Evolutionary conservation across 2,797 vertebrate species (phyloP).

Genomic region (Enteromius radiatus): DNA sequence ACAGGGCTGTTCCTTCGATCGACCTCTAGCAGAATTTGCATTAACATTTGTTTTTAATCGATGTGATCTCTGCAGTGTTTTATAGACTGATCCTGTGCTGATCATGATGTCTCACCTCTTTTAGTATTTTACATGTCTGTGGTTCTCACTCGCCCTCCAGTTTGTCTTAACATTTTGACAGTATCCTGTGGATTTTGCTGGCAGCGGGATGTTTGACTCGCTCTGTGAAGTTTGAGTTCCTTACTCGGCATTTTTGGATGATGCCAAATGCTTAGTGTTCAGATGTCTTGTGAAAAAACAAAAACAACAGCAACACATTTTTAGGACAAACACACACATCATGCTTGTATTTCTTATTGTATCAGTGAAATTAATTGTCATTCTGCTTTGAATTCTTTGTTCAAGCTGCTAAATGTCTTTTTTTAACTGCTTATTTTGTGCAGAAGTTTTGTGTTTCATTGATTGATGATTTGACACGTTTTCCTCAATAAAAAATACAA

Average conservation of each 20-base stretch:
- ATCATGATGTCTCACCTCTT: background rate
- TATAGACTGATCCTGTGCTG: background rate
- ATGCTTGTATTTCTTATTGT: constrained; percentile 78
- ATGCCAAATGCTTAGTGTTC: constrained; percentile 37
- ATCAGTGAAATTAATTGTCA: constrained; percentile 68
- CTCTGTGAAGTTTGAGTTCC: constrained; percentile 64
- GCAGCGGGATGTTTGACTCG: constrained; percentile 64
- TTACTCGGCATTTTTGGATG: constrained; percentile 7
- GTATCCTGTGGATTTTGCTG: constrained; percentile 68
- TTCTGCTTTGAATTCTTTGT: constrained; percentile 77
- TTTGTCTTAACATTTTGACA: constrained; percentile 59
- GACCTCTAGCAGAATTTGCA: background rate
- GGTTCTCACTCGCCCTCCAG: constrained; percentile 55
- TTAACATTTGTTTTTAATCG: background rate
- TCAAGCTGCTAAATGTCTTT: constrained; percentile 74
- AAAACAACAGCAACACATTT: constrained; percentile 47
- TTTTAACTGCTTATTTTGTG: constrained; percentile 71
- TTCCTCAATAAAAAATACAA: constrained; percentile 77
- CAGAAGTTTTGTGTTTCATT: constrained; percentile 71
- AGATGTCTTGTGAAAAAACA: constrained; percentile 47
- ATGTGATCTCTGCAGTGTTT: background rate
- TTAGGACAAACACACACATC: constrained; percentile 69
- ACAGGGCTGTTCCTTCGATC: background rate
- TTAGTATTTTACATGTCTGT: constrained; percentile 56
- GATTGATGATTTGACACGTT: constrained; percentile 74